Conservation (phyloP, 2,113 vertebrate genomes). For the Poeciliopsis retropinna region DNA sequence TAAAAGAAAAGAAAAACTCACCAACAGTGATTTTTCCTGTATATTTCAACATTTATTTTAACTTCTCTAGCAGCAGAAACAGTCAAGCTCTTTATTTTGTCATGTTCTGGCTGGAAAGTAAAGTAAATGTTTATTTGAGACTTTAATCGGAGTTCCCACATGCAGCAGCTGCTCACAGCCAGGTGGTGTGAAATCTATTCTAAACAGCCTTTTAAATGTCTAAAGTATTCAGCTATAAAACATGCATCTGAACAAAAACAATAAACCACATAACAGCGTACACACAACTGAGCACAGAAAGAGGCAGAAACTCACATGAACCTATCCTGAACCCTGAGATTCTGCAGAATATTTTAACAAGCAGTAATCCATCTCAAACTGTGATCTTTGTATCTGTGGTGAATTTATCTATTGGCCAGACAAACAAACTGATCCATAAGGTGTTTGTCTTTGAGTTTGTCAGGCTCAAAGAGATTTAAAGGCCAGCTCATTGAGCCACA, state of each 20-base stretch:
- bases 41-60: no score
- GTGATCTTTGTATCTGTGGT: background rate
- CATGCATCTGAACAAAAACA: conserved; percentile 9
- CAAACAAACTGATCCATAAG: conserved; percentile 31
- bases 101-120: no score
- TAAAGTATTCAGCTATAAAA: background rate
- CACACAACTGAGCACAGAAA: background rate
- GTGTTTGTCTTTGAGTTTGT: conserved; percentile 12
- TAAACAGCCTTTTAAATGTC: no score
- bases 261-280: background rate
- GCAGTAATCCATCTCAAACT: conserved; percentile 2
- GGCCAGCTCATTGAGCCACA: conserved; percentile 33
- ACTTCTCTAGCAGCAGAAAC: no score
- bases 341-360: conserved; percentile 1
- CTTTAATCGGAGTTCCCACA: no score
- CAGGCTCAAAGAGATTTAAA: conserved; percentile 51
- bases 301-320: background rate
- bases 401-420: conserved; percentile 13
- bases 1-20: no score
- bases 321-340: background rate
- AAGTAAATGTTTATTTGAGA: no score
- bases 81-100: no score
- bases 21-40: no score
- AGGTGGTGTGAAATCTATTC: no score
- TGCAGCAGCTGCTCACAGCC: no score